phyloP scores from a whole-genome alignment of 1,140 invertebrate genomes.

The Pseudoatta argentina region DNA sequence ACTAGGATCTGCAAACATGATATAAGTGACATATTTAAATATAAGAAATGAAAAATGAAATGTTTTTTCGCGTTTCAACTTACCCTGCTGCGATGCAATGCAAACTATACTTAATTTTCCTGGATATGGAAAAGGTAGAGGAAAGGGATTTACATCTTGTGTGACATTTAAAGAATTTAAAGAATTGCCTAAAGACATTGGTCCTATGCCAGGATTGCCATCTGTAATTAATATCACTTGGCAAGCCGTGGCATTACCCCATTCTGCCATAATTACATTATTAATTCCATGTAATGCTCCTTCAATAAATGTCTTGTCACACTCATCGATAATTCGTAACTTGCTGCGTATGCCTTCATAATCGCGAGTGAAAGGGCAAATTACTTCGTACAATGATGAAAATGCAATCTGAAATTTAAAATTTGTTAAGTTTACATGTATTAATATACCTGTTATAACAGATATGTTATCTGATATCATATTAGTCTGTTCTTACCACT shows the following conservation, averaged over 20 bases:
- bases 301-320: conserved; percentile 94
- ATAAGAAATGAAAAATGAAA: not conserved
- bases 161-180: conserved; percentile 82
- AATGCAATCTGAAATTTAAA: conserved; percentile 89
- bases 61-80: conserved; percentile 15
- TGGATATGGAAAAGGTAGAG: conserved; percentile 93
- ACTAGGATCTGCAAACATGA: conserved; percentile 76
- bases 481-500: conserved; percentile 88
- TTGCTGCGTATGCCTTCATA: conserved; percentile 92
- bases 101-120: conserved; percentile 93
- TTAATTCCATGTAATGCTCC: conserved; percentile 92
- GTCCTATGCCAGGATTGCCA: conserved; percentile 91
- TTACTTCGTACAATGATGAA: conserved; percentile 92
- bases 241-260: conserved; percentile 93
- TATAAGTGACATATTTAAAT: conserved; percentile 19
- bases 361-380: conserved; percentile 94
- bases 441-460: conserved; percentile 15
- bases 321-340: conserved; percentile 91
- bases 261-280: conserved; percentile 92
- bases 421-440: conserved; percentile 20
- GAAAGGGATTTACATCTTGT: conserved; percentile 87
- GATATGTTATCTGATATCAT: not conserved
- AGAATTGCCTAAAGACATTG: conserved; percentile 88
- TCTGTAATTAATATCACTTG: conserved; percentile 94
- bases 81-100: conserved; percentile 88